These are phyloP conservation scores for Chauna torquata DNA, from an alignment of 2,113 vertebrate genomes.

Conservation along the genomic window DNA sequence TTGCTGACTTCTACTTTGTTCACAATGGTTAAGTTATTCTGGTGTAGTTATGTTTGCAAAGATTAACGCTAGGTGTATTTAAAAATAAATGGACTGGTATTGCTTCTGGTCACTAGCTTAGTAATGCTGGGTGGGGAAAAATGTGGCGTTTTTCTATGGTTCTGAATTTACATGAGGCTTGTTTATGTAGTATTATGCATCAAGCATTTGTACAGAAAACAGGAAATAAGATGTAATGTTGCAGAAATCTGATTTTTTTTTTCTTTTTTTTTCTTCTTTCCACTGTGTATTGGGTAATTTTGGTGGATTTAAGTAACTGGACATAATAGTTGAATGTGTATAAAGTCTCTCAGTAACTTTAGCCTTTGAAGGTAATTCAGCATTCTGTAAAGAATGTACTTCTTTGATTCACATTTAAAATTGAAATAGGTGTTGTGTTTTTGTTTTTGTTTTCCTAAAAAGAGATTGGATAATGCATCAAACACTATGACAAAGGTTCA, in stretches of 20 bases:
- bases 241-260: neutral
- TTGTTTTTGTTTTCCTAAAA: neutral
- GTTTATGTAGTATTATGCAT: conserved; percentile 15
- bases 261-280: too few species aligned
- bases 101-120: conserved; percentile 59
- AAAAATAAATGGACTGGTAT: conserved; percentile 42
- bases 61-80: conserved; percentile 71
- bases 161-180: conserved; percentile 52
- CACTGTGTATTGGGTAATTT: neutral
- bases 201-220: conserved; percentile 18
- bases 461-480: neutral
- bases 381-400: conserved; percentile 19
- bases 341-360: neutral
- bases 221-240: neutral
- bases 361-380: conserved; percentile 38
- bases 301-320: neutral
- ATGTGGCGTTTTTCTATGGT: conserved; percentile 58
- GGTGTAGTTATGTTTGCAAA: conserved; percentile 57
- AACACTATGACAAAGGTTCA: neutral
- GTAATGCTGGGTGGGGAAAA: conserved; percentile 57
- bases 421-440: neutral
- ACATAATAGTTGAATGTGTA: neutral
- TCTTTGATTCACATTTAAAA: conserved; percentile 68
- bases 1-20: conserved; percentile 75
- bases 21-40: conserved; percentile 62